Evolutionary conservation across 2,113 vertebrate genomes (phyloP), one percentile per base, ranked within the genome.

Genomic region (Puntigrus tetrazona): DNA sequence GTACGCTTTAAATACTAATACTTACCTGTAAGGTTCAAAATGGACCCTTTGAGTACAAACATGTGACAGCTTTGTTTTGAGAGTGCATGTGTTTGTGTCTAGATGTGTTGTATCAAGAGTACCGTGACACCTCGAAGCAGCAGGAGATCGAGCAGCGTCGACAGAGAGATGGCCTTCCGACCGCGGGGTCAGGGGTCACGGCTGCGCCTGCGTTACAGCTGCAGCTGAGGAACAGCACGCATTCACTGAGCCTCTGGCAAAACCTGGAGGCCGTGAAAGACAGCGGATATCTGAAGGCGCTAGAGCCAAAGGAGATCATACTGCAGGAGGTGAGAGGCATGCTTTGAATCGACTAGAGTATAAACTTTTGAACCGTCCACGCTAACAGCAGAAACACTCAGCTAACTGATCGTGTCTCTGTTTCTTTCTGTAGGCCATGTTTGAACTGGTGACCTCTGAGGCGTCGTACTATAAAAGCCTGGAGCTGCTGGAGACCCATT

Each of bases 391-490:
- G 11, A n/a, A 22, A 14, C 11, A n/a, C 38, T 45, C 13, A 72
- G 36, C 3, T 8, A 75, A 27, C 3, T 20, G 0, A 50, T 29
- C 11, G 27, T 85, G 22, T 73, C 31, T 29, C 9, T 55, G 70
- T 79, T 63, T 86, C 27, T 86, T 9, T 52, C 50, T 67, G 11
- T 86, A 99, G 97, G 97, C 97, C 86, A 99, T 98, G 97, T 99
- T 99, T 87, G 98, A 99, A 88, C 93, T 99, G 81, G 94, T 99
- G 87, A 97, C 97, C 25, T 99, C 98, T 0, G 98, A 99, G 88
- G 97, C 97, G 1, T 99, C 98, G 0, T 99, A 99, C 90, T 98
- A 98, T 91, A 99, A 99, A 89, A 99, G 98, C 88, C 89, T 99
- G 91, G 96, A 94, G 74, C 94, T 99, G 88, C 91, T 99, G 41